Conservation (phyloP, 2,113 vertebrate species). For the Ptychochromis oligacanthus region DNA sequence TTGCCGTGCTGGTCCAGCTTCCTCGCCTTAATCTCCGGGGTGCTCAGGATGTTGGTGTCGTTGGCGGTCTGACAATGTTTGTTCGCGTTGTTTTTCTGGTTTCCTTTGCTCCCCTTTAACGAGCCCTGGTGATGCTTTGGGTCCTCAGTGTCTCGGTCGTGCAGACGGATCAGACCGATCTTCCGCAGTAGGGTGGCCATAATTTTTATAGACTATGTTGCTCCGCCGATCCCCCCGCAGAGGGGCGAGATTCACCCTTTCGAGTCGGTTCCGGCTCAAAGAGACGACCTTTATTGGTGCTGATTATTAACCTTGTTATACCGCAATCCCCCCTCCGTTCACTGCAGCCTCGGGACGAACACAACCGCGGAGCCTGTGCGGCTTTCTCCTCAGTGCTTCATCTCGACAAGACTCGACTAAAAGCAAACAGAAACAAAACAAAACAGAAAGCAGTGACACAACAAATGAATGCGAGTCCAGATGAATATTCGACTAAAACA, state of each 20-base stretch:
- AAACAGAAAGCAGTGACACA: not conserved
- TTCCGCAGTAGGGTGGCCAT: constrained; percentile 98
- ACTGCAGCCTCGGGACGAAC: constrained; percentile 74
- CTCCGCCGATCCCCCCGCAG: constrained; percentile 63
- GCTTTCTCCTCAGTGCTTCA: constrained; percentile 73
- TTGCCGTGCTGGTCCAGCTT: constrained; percentile 83
- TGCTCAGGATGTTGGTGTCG: constrained; percentile 85
- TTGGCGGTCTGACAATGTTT: constrained; percentile 86
- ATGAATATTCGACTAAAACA: no score
- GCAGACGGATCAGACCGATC: constrained; percentile 96
- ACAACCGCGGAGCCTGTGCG: constrained; percentile 62
- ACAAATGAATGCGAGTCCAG: not conserved
- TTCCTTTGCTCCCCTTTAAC: constrained; percentile 88
- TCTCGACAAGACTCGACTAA: constrained; percentile 52
- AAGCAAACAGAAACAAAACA: not conserved
- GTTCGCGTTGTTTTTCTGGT: constrained; percentile 87
- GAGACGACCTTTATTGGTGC: constrained; percentile 53
- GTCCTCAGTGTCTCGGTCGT: constrained; percentile 96
- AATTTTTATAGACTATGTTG: constrained; percentile 57
- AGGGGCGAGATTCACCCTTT: constrained; percentile 69
- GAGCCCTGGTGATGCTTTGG: constrained; percentile 95
- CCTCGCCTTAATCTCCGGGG: constrained; percentile 85
- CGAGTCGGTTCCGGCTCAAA: constrained; percentile 24
- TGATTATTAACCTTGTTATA: constrained; percentile 62
- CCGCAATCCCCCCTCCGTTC: constrained; percentile 70